Percentiles rank a stretch among this genome's conserved stretches.
phyloP scores from a whole-genome alignment of 2,113 vertebrate species.

The Calyptomena viridis region DNA sequence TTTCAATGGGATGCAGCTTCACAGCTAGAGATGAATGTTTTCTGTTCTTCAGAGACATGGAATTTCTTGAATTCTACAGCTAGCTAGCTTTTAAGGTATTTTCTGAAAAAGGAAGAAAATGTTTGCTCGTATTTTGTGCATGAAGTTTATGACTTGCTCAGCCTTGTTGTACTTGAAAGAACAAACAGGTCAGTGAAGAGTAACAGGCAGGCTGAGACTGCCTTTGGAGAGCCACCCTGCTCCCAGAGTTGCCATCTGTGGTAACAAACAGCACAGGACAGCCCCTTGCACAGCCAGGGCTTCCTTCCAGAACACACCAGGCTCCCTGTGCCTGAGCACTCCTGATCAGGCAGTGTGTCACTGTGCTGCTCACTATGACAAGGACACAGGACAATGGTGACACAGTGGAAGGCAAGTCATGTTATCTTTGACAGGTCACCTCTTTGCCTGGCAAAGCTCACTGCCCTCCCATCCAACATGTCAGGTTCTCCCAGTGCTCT shows the following conservation, averaged over 20 bases:
- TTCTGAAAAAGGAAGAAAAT: not conserved
- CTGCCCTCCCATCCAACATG: not conserved
- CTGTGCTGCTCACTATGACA: accelerated
- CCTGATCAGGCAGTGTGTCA: not conserved
- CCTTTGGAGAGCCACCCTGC: not conserved
- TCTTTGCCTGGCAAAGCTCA: not conserved
- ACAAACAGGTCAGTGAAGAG: not conserved
- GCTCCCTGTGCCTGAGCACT: not conserved
- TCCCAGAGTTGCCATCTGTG: not conserved
- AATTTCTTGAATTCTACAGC: not conserved
- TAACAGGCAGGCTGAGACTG: not conserved
- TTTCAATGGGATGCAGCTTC: not conserved
- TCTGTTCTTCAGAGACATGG: not conserved
- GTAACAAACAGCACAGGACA: not conserved
- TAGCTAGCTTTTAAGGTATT: not conserved
- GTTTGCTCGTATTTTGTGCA: not conserved
- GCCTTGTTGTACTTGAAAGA: not conserved
- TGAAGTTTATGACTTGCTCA: not conserved
- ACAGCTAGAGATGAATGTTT: not conserved
- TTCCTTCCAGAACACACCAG: not conserved
- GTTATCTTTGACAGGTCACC: not conserved
- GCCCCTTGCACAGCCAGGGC: not conserved
- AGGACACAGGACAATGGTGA: not conserved
- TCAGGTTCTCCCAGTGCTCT: accelerated
- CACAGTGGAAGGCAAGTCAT: not conserved